phyloP scores from a whole-genome alignment of 2,888 invertebrate species.

The Quadriops clusia region DNA sequence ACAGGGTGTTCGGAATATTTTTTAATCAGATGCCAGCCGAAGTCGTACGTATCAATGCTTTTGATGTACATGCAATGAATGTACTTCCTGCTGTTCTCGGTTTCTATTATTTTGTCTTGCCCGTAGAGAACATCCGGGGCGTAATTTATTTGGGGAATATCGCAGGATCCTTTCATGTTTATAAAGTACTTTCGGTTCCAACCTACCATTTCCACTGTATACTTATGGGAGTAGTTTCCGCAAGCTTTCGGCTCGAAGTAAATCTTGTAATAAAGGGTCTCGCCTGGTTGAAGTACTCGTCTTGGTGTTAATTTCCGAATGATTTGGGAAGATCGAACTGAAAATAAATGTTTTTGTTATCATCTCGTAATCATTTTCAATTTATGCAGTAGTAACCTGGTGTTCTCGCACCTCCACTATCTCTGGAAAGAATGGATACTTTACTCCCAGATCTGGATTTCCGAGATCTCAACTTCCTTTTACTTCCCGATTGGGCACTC shows the following conservation, averaged over 20 bases:
- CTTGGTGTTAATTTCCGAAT: conserved; percentile 13
- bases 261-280: conserved; percentile 17
- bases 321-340: conserved; percentile 1
- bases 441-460: no score
- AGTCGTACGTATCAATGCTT: neutral
- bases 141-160: conserved; percentile 28
- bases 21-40: conserved; percentile 3
- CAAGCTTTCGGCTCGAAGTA: conserved; percentile 24
- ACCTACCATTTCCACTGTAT: conserved; percentile 25
- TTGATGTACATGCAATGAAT: conserved; percentile 1
- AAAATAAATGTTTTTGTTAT: no score
- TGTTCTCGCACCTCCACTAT: no score
- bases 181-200: conserved; percentile 20
- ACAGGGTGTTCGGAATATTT: conserved; percentile 5
- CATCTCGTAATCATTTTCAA: no score
- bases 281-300: conserved; percentile 18
- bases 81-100: conserved; percentile 16
- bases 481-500: no score
- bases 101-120: conserved; percentile 17
- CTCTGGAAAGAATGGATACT: no score
- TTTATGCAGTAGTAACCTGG: no score
- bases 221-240: conserved; percentile 24
- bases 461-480: no score
- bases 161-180: conserved; percentile 25
- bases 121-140: conserved; percentile 16